Conservation (phyloP, 2,888 invertebrate genomes). For the Dryobota labecula region DNA sequence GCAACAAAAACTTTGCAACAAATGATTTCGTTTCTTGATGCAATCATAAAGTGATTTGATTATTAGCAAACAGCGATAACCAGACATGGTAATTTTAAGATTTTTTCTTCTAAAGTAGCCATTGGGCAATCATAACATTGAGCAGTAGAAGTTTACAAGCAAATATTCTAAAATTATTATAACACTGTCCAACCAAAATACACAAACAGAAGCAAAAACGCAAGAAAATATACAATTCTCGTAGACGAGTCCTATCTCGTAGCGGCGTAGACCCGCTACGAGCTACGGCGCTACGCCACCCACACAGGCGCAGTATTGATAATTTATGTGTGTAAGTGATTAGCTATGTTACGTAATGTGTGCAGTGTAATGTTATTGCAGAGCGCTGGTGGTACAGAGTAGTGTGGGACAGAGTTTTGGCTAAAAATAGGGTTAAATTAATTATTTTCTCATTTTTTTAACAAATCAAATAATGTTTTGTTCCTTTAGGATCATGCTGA, state of each 20-base stretch:
- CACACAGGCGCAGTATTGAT: conserved; percentile 60
- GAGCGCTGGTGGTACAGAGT: conserved; percentile 63
- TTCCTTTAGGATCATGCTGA: no score
- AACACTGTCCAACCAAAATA: neutral
- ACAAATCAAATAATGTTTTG: no score
- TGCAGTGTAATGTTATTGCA: conserved; percentile 68
- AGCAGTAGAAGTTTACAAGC: neutral
- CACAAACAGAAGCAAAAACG: conserved; percentile 10
- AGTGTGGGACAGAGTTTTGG: conserved; percentile 49
- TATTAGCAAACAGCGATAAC: no score
- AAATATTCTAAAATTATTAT: neutral
- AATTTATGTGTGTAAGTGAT: conserved; percentile 75
- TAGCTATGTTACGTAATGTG: conserved; percentile 75
- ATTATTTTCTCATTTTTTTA: neutral
- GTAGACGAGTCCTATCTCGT: conserved; percentile 65
- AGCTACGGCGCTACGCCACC: conserved; percentile 63
- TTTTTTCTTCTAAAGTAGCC: neutral
- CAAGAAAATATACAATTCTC: conserved; percentile 49
- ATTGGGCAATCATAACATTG: neutral
- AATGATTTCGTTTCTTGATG: no score
- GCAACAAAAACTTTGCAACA: no score
- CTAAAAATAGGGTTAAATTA: neutral
- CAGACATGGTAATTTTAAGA: no score
- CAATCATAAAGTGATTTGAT: no score
- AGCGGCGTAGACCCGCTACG: conserved; percentile 61